Percentiles rank a stretch among this genome's conserved stretches.
These are phyloP conservation scores for Gymnoscopelus microlampas DNA, from an alignment of 2,797 vertebrate species.

Conservation along the genomic window DNA sequence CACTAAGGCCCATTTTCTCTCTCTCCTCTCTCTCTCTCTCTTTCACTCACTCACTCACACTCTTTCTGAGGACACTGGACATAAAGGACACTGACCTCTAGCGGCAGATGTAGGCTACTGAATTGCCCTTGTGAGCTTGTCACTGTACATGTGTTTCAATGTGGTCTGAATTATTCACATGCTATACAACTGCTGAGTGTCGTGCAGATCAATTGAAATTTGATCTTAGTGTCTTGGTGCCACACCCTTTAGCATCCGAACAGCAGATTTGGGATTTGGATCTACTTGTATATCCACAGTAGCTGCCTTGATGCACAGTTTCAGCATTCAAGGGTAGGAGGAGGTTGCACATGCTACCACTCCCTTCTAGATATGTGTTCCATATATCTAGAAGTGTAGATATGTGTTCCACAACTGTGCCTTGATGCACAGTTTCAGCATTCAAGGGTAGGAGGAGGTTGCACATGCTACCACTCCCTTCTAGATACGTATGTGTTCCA, in stretches of 20 bases:
- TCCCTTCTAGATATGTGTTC: neutral
- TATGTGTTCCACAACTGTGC: neutral
- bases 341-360: neutral
- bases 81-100: conserved; percentile 50
- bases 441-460: neutral
- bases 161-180: too few relatives aligned
- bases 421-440: conserved; percentile 4
- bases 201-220: neutral
- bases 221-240: neutral
- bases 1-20: neutral
- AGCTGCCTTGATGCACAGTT: conserved; percentile 29
- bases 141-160: too few relatives aligned
- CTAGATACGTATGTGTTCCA: neutral
- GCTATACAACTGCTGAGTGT: neutral
- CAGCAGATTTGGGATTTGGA: conserved; percentile 6
- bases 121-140: conserved; percentile 16
- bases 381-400: too few relatives aligned
- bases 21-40: neutral
- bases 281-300: conserved; percentile 11
- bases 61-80: neutral
- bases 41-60: conserved; percentile 1
- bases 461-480: neutral
- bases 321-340: conserved; percentile 1
- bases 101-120: conserved; percentile 34
- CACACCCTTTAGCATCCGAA: conserved; percentile 4